A percentile compares a stretch with the other conserved stretches of the same genome.
These are phyloP conservation scores for Sycophaga agraensis DNA, from an alignment of 1,140 invertebrate species.

Conservation along the genomic window DNA sequence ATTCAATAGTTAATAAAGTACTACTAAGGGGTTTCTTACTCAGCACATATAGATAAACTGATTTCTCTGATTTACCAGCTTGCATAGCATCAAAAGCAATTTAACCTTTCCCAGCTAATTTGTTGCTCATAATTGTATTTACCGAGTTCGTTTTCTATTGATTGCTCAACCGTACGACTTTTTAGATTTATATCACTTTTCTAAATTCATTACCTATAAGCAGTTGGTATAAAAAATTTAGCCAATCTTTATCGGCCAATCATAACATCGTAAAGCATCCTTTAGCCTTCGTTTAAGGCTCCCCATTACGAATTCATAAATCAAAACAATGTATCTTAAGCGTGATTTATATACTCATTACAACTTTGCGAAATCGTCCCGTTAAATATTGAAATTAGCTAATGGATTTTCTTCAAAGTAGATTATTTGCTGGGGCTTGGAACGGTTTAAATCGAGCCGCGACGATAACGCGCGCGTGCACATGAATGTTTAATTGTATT, in stretches of 20 bases:
- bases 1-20: background rate
- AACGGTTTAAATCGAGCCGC: too few relatives aligned
- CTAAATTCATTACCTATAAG: background rate
- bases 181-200: background rate
- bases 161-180: background rate
- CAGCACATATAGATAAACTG: background rate
- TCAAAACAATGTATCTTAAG: background rate
- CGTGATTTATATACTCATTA: background rate
- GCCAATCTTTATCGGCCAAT: background rate
- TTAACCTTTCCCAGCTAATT: slow-evolving; percentile 1
- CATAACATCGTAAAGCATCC: background rate
- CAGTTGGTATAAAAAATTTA: too few relatives aligned
- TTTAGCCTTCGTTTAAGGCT: too few relatives aligned
- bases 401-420: background rate
- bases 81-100: background rate
- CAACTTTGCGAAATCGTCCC: background rate
- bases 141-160: background rate
- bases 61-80: background rate
- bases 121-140: background rate
- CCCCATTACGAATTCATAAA: background rate
- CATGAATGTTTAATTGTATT: too few relatives aligned
- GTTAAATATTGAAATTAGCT: background rate
- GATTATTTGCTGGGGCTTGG: too few relatives aligned
- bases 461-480: too few relatives aligned
- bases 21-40: background rate